Evolutionary conservation across 2,113 vertebrate genomes (phyloP).

Genomic region (Oncorhynchus mykiss): DNA sequence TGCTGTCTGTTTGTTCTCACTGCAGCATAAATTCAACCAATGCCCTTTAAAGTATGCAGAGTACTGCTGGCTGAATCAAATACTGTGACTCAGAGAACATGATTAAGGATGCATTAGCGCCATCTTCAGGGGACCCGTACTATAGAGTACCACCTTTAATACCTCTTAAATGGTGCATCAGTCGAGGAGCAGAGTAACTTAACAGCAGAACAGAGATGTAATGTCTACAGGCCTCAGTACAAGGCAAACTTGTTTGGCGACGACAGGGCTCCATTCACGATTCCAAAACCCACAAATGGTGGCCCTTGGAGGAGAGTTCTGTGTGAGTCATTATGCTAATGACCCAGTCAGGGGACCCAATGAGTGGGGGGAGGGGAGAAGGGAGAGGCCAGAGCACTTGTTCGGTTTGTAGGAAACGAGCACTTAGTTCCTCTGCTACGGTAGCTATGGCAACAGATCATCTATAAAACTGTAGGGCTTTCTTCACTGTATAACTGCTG

Average conservation of each 20-base stretch:
- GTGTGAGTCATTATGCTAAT: constrained; percentile 75
- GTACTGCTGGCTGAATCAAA: no score
- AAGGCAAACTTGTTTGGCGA: constrained; percentile 52
- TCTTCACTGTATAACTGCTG: constrained; percentile 61
- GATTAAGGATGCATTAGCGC: constrained; percentile 34
- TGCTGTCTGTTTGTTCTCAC: no score
- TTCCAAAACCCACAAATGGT: constrained; percentile 66
- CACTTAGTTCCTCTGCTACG: constrained; percentile 55
- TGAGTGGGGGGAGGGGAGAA: constrained; percentile 57
- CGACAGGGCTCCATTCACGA: constrained; percentile 48
- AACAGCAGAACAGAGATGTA: constrained; percentile 21
- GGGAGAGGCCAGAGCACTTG: constrained; percentile 53
- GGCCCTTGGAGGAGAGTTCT: constrained; percentile 65
- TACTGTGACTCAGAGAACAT: background rate
- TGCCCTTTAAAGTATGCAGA: no score
- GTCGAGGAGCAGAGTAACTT: constrained; percentile 16
- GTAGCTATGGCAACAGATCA: constrained; percentile 73
- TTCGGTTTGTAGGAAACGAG: constrained; percentile 61
- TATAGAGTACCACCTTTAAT: background rate
- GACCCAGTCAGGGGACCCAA: constrained; percentile 69
- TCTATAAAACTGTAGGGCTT: constrained; percentile 67
- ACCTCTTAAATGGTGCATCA: background rate
- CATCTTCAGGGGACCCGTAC: constrained; percentile 24
- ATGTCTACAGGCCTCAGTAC: constrained; percentile 24
- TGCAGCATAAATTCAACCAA: no score